Evolutionary conservation across 2,888 invertebrate species (phyloP).

Genomic region (Geophilus truncorum): DNA sequence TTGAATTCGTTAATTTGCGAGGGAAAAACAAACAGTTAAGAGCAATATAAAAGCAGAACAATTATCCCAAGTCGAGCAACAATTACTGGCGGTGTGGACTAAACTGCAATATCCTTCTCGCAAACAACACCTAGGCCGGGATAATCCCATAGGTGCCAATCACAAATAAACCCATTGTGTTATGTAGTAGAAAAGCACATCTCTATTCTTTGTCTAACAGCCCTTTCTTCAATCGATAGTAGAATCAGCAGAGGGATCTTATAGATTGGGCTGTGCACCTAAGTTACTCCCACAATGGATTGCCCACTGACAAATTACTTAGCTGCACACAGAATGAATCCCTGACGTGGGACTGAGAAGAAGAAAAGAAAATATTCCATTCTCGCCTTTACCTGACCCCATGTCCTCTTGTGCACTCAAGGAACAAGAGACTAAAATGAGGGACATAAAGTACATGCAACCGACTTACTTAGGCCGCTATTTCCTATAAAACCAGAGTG

Average conservation of each 20-base stretch:
- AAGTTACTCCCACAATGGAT: constrained; percentile 16
- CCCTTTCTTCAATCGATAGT: constrained; percentile 12
- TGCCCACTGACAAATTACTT: constrained; percentile 20
- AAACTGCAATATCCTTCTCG: not conserved
- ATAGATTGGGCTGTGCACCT: constrained; percentile 11
- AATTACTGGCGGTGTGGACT: not conserved
- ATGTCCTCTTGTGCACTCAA: not conserved
- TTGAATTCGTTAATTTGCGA: not conserved
- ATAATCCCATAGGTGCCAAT: constrained; percentile 12
- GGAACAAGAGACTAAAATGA: not conserved
- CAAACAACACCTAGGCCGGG: not conserved
- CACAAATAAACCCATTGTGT: constrained; percentile 4
- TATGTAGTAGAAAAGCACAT: not conserved
- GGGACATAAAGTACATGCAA: not conserved
- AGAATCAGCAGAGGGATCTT: constrained; percentile 8
- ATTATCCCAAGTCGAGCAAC: not conserved
- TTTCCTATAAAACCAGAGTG: not conserved
- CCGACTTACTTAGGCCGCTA: not conserved
- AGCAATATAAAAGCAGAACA: too few relatives aligned
- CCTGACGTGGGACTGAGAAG: not conserved
- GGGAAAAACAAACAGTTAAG: not conserved
- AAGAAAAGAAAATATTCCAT: constrained; percentile 20
- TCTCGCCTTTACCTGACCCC: constrained; percentile 11
- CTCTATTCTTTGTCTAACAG: constrained; percentile 16
- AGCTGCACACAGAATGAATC: not conserved